phyloP scores from a whole-genome alignment of 2,797 vertebrate species.

The Rallus crepitans region DNA sequence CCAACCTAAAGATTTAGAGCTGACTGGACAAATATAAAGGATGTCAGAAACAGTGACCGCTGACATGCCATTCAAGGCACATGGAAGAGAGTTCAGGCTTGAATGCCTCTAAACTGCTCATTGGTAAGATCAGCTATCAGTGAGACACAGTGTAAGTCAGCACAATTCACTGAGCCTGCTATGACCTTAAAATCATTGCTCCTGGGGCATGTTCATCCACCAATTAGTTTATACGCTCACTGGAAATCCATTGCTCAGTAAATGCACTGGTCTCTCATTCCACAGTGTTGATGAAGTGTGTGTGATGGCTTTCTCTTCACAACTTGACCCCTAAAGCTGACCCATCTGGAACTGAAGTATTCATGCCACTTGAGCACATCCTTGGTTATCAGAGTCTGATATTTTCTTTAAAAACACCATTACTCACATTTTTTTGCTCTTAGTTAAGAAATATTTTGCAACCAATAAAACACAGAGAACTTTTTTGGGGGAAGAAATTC shows the following conservation, averaged over 20 bases:
- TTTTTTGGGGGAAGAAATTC: neutral
- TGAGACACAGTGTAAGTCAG: conserved; percentile 86
- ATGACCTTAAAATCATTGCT: conserved; percentile 90
- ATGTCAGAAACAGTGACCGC: conserved; percentile 89
- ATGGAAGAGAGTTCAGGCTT: conserved; percentile 86
- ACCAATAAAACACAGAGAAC: neutral
- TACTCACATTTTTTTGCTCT: conserved; percentile 9
- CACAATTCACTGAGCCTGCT: conserved; percentile 89
- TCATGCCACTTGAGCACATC: conserved; percentile 78
- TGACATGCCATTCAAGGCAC: conserved; percentile 87
- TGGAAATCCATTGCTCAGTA: conserved; percentile 83
- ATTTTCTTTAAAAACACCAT: conserved; percentile 73
- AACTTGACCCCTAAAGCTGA: conserved; percentile 83
- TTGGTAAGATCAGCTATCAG: conserved; percentile 90
- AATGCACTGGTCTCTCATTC: conserved; percentile 84
- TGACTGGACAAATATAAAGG: conserved; percentile 94
- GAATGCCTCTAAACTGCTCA: conserved; percentile 86
- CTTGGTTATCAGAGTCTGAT: conserved; percentile 72
- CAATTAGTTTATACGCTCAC: conserved; percentile 86
- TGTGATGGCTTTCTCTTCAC: conserved; percentile 86
- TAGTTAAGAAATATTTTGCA: conserved; percentile 31
- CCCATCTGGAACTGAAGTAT: conserved; percentile 80
- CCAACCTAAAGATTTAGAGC: conserved; percentile 90
- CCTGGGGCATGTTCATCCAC: conserved; percentile 86
- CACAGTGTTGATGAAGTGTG: conserved; percentile 87